Conservation (phyloP, 1,140 invertebrate species). For the Cataglyphis hispanica region DNA sequence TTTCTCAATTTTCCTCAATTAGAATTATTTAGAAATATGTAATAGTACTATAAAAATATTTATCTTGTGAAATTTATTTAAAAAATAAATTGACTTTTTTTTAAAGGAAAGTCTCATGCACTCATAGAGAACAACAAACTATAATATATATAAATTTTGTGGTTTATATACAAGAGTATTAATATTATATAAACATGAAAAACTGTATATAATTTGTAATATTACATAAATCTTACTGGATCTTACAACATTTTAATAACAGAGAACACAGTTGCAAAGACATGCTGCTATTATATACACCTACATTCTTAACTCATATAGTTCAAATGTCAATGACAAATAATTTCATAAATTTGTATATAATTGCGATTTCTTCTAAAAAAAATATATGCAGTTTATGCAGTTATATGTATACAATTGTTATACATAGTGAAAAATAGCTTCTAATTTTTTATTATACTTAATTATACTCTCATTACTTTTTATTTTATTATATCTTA, state of each 20-base stretch:
- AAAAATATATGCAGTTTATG: neutral
- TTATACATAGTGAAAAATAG: neutral
- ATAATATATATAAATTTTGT: neutral
- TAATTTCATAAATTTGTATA: neutral
- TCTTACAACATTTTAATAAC: constrained; percentile 38
- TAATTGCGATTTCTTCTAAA: neutral
- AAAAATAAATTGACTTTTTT: constrained; percentile 4
- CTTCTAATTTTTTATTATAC: neutral
- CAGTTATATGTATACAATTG: neutral
- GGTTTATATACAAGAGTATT: neutral
- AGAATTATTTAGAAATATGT: neutral
- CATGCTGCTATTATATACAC: constrained; percentile 41
- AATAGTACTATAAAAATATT: neutral
- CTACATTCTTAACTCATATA: constrained; percentile 32
- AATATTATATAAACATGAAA: constrained; percentile 36
- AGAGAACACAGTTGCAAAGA: constrained; percentile 31
- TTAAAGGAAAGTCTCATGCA: neutral
- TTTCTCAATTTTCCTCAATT: neutral
- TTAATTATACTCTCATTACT: neutral
- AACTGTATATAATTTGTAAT: neutral
- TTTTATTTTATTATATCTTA: neutral
- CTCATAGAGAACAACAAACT: neutral
- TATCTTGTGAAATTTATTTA: neutral
- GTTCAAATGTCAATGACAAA: constrained; percentile 62
- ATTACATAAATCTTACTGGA: constrained; percentile 27